phyloP scores from a whole-genome alignment of 2,888 invertebrate species.

The Blastobasis adustella region DNA sequence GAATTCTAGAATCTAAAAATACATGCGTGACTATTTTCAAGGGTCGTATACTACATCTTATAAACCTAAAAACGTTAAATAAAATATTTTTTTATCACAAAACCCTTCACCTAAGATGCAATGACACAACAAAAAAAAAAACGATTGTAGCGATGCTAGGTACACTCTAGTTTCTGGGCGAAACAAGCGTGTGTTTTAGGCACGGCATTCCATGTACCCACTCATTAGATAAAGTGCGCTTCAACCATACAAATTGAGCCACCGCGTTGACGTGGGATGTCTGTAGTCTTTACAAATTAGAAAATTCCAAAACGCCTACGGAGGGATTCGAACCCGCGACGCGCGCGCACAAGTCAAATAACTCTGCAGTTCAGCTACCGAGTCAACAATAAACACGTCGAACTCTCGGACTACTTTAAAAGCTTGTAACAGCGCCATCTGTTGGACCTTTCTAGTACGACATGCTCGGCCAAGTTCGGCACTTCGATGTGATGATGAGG shows the following conservation, averaged over 20 bases:
- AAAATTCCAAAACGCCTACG: not conserved
- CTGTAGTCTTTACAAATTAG: not conserved
- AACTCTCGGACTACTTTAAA: not conserved
- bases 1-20: no score
- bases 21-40: not conserved
- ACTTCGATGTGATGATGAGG: no score
- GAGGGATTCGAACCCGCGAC: not conserved
- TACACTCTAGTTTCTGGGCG: slow-evolving; percentile 48
- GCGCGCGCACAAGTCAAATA: not conserved
- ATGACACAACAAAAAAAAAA: slow-evolving; percentile 3
- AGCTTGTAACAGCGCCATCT: not conserved
- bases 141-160: slow-evolving; percentile 44
- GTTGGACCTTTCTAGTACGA: not conserved
- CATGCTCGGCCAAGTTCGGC: no score
- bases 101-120: not conserved
- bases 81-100: not conserved
- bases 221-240: slow-evolving; percentile 23
- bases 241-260: slow-evolving; percentile 28
- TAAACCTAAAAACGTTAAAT: not conserved
- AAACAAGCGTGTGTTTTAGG: slow-evolving; percentile 54
- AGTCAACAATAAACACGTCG: not conserved
- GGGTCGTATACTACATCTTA: not conserved
- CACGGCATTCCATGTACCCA: slow-evolving; percentile 46
- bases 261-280: slow-evolving; percentile 49
- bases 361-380: not conserved